phyloP scores from a whole-genome alignment of 2,888 invertebrate genomes.

The Xestia ashworthii region DNA sequence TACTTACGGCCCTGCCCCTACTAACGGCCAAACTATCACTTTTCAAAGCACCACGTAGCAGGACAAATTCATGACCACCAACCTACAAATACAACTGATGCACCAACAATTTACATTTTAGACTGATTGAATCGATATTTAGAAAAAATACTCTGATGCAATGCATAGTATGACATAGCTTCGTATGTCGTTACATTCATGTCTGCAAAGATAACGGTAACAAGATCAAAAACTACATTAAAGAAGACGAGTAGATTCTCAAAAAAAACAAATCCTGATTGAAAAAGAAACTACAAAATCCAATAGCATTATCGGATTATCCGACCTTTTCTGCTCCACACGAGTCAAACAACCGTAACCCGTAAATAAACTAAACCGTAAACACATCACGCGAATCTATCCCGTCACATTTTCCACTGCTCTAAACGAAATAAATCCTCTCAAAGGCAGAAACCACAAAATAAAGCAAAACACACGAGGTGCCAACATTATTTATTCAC shows the following conservation, averaged over 20 bases:
- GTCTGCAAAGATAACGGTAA: not conserved
- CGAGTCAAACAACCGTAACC: constrained; percentile 52
- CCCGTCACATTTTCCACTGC: constrained; percentile 66
- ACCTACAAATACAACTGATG: not conserved
- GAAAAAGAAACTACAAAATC: constrained; percentile 19
- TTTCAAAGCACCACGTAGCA: not conserved
- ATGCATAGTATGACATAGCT: too few relatives aligned
- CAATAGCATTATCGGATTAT: constrained; percentile 51
- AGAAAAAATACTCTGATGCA: not conserved
- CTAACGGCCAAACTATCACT: not conserved
- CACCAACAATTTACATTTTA: not conserved
- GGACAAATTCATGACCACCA: not conserved
- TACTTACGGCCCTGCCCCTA: not conserved
- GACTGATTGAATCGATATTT: not conserved
- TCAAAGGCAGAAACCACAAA: constrained; percentile 75
- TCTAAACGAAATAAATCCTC: constrained; percentile 75
- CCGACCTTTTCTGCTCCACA: constrained; percentile 43
- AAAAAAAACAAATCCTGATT: not conserved
- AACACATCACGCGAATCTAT: constrained; percentile 59
- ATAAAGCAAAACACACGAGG: constrained; percentile 81
- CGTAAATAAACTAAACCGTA: constrained; percentile 58
- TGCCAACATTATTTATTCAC: constrained; percentile 88
- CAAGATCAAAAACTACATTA: constrained; percentile 1
- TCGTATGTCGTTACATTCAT: not conserved
- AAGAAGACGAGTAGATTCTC: not conserved